phyloP scores from a whole-genome alignment of 2,797 vertebrate species.

The Helicolenus hilgendorfi region DNA sequence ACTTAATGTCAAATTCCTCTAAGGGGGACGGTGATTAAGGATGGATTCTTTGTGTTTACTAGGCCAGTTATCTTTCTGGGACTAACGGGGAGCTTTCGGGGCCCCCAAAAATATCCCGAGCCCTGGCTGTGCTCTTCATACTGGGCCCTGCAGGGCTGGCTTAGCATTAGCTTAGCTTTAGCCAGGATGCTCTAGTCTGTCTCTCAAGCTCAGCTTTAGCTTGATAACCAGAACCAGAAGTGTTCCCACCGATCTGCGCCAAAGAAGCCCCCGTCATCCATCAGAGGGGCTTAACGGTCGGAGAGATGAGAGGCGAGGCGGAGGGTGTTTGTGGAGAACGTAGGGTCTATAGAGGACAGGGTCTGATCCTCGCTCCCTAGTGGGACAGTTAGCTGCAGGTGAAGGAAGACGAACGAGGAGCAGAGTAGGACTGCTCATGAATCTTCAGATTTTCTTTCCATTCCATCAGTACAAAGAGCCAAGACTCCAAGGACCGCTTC shows the following conservation, averaged over 20 bases:
- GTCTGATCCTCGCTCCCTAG: slow-evolving; percentile 74
- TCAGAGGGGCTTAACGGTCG: slow-evolving; percentile 85
- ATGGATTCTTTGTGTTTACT: slow-evolving; percentile 39
- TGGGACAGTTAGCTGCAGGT: slow-evolving; percentile 81
- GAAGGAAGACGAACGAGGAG: slow-evolving; percentile 86
- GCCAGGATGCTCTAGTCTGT: slow-evolving; percentile 68
- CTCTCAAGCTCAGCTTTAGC: slow-evolving; percentile 79
- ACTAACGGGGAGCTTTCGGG: slow-evolving; percentile 28
- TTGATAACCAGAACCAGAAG: slow-evolving; percentile 94
- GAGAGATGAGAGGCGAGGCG: slow-evolving; percentile 52
- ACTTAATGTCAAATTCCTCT: slow-evolving; percentile 39
- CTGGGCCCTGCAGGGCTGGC: slow-evolving; percentile 61
- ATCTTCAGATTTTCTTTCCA: slow-evolving; percentile 75
- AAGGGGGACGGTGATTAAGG: slow-evolving; percentile 36
- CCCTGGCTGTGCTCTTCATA: slow-evolving; percentile 41
- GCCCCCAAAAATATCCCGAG: slow-evolving; percentile 21
- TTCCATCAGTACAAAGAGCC: slow-evolving; percentile 28
- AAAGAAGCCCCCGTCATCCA: slow-evolving; percentile 88
- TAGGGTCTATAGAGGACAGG: slow-evolving; percentile 41
- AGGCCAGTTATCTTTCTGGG: slow-evolving; percentile 44
- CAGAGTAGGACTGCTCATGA: slow-evolving; percentile 78
- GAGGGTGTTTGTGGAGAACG: slow-evolving; percentile 64
- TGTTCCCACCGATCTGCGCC: slow-evolving; percentile 89
- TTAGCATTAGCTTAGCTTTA: slow-evolving; percentile 79
- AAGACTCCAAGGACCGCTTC: slow-evolving; percentile 10